These are phyloP conservation scores for Pluvialis apricaria DNA, from an alignment of 2,113 vertebrate genomes.

Conservation along the genomic window DNA sequence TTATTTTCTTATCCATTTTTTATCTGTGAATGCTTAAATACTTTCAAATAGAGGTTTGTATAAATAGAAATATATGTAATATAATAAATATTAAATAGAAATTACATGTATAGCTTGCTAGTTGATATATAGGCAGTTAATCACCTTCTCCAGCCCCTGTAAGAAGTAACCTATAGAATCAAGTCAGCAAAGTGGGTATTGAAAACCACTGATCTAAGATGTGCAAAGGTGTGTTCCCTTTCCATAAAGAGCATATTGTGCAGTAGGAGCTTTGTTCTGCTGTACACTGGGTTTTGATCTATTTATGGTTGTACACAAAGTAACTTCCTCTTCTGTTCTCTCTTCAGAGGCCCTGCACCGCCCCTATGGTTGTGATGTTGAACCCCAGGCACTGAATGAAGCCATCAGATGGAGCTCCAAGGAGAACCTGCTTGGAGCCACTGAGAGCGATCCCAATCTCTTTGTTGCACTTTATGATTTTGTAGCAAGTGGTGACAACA, in stretches of 20 bases:
- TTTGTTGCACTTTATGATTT: constrained; percentile 99
- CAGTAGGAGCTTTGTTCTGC: not conserved
- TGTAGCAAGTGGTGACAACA: constrained; percentile 99
- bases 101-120: not conserved
- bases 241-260: not conserved
- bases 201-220: not conserved
- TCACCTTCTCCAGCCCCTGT: not conserved
- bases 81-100: not conserved
- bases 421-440: constrained; percentile 94
- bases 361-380: constrained; percentile 85
- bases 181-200: not conserved
- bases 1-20: not conserved
- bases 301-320: not conserved
- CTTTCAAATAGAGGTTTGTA: not conserved
- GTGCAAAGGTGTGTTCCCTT: not conserved
- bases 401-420: constrained; percentile 99
- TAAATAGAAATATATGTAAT: not conserved
- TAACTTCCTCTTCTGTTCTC: not conserved
- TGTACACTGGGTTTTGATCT: not conserved
- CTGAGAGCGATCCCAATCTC: constrained; percentile 97
- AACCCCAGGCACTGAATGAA: constrained; percentile 90
- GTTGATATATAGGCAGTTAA: not conserved
- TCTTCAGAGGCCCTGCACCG: constrained; percentile 90
- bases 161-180: not conserved
- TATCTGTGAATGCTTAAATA: not conserved